A percentile compares a stretch with the other conserved stretches of the same genome.
phyloP scores from a whole-genome alignment of 2,888 invertebrate genomes.

The Alsophila aescularia region DNA sequence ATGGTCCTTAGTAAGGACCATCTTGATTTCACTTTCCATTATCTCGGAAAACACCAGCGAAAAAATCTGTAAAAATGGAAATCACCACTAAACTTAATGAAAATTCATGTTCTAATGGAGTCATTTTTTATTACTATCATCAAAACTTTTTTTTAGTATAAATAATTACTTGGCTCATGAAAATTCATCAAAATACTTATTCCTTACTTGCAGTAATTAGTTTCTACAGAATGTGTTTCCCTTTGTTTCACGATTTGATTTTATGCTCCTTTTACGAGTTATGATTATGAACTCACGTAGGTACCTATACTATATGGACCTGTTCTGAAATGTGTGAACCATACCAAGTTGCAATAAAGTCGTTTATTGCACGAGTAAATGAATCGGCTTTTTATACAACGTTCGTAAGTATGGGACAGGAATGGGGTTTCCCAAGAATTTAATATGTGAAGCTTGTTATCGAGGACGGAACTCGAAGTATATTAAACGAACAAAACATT shows the following conservation, averaged over 20 bases:
- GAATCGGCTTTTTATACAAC: neutral
- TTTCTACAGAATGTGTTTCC: conserved; percentile 15
- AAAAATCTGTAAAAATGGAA: too few relatives aligned
- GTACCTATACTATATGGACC: neutral
- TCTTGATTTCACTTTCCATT: too few relatives aligned
- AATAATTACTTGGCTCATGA: too few relatives aligned
- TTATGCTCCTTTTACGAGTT: conserved; percentile 30
- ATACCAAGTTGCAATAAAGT: conserved; percentile 13
- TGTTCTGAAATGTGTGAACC: neutral
- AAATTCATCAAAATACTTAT: too few relatives aligned
- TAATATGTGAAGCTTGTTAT: conserved; percentile 8
- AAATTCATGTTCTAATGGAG: too few relatives aligned
- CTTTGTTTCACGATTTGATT: conserved; percentile 5
- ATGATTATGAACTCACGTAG: conserved; percentile 4
- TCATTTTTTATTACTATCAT: too few relatives aligned
- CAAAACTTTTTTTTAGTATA: too few relatives aligned
- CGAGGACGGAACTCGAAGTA: conserved; percentile 12
- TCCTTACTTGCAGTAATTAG: conserved; percentile 1
- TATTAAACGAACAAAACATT: conserved; percentile 13
- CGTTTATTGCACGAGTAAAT: neutral
- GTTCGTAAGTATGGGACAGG: conserved; percentile 13
- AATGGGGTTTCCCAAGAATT: conserved; percentile 27
- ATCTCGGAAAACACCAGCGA: too few relatives aligned
- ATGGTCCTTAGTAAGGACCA: too few relatives aligned
- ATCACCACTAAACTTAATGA: too few relatives aligned